Evolutionary conservation across 1,140 invertebrate species (phyloP), one percentile per base, ranked within the genome.

Genomic region (Drosophila bipectinata): DNA sequence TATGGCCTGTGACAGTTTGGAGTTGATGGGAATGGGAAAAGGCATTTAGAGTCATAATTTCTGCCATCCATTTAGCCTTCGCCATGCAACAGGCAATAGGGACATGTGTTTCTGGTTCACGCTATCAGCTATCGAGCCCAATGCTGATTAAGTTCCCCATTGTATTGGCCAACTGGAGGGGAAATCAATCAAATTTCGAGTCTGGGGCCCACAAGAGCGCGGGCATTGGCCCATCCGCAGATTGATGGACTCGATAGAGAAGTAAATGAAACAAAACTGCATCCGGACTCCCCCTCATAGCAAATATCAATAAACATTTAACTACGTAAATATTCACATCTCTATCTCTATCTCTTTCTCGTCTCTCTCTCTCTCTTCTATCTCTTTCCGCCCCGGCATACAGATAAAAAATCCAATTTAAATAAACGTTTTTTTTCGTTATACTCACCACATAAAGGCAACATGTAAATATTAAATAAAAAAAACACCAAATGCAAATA

Each of bases 1-100:
- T 75, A 85, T 85, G 82, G 69, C 47, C 82, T 87, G 82, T 85
- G 81, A 87, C 77, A 85, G 81, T 84, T 80, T 69, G 68, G 60
- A 57, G 48, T 44, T 14, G n/a, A 15, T 18, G 41, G 52, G 61
- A 66, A 72, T 64, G 72, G 60, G 53, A 15, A 6, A 37, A 58
- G 37, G 26, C 21, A 66, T 53, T 64, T 64, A 9, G 28, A 18
- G n/a, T 7, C 48, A 53, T 39, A 48, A 26, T 56, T 37, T 41
- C 21, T 18, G 6, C 34, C 21, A 7, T 12, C 1, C 14, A 54
- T 47, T n/a, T 41, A 54, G 30, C 44, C 39, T 18, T 12, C 9
- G 5, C 18, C 18, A 18, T 51, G 69, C 71, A 75, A 75, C 69
- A 74, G 71, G 69, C 69, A 14, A 15, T 14, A 44, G 14, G 10